Evolutionary conservation across 92 coral and sea anemone genomes (phyloP).

Genomic region (Porites divaricata): DNA sequence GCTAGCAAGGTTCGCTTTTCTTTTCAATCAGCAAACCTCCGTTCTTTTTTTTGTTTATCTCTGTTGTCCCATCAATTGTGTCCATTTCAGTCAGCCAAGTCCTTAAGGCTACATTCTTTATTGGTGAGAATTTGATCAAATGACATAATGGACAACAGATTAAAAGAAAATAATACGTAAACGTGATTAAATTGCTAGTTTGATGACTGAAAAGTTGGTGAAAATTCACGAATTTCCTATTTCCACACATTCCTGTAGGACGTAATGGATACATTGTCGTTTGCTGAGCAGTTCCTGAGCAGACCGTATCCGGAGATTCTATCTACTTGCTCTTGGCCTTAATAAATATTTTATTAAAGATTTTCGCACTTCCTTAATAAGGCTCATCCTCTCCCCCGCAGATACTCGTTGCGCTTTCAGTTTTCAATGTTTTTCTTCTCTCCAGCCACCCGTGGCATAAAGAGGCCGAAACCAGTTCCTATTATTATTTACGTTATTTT

Average conservation of each 20-base stretch:
- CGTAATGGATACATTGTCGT: conserved; percentile 2
- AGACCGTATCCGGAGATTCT: no score
- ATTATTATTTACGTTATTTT: no score
- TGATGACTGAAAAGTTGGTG: background rate
- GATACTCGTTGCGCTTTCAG: no score
- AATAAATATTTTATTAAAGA: no score
- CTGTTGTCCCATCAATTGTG: background rate
- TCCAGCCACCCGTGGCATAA: no score
- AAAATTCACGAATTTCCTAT: background rate
- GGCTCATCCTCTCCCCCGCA: no score
- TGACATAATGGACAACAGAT: no score
- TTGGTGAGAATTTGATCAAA: background rate
- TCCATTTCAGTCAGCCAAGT: background rate
- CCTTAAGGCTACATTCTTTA: background rate
- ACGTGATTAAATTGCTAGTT: background rate
- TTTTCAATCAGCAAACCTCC: conserved; percentile 5
- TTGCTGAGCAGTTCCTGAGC: background rate
- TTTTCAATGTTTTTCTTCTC: no score
- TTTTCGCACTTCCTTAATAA: no score
- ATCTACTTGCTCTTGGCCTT: no score
- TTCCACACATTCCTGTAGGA: background rate
- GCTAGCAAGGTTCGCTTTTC: background rate
- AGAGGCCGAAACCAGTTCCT: no score
- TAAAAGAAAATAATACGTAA: no score
- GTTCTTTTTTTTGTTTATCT: background rate